phyloP scores from a whole-genome alignment of 2,797 vertebrate species.

The Mycteria americana region DNA sequence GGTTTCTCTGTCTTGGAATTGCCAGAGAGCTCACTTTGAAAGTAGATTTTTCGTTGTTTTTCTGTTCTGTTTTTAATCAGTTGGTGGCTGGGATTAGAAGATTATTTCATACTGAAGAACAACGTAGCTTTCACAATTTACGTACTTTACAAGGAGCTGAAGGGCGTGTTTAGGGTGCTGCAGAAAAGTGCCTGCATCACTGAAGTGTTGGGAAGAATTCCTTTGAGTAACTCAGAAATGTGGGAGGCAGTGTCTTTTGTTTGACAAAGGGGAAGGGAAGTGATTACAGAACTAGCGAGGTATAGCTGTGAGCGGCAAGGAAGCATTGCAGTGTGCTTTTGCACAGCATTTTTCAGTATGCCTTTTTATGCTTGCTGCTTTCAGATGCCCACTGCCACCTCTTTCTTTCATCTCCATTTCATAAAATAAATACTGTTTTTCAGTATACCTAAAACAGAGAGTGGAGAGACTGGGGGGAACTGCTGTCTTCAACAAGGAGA shows the following conservation, averaged over 20 bases:
- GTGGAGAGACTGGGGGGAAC: neutral
- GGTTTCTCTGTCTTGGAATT: neutral
- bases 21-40: neutral
- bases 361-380: neutral
- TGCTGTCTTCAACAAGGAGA: neutral
- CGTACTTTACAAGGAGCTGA: neutral
- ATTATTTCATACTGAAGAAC: neutral
- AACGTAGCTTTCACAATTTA: neutral
- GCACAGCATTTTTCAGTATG: neutral
- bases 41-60: neutral
- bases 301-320: neutral
- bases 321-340: neutral
- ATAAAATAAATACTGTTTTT: neutral
- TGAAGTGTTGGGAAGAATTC: neutral
- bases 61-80: neutral
- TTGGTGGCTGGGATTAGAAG: neutral
- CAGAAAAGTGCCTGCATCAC: neutral
- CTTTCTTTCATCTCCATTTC: neutral
- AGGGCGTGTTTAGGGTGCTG: neutral
- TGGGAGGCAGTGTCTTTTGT: neutral
- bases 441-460: neutral
- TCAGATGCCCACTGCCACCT: neutral
- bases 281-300: neutral
- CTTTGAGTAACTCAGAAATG: neutral
- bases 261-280: neutral